Evolutionary conservation across 2,797 vertebrate species (phyloP), one percentile per base, ranked within the genome.

Genomic region (Propithecus deckenii): DNA sequence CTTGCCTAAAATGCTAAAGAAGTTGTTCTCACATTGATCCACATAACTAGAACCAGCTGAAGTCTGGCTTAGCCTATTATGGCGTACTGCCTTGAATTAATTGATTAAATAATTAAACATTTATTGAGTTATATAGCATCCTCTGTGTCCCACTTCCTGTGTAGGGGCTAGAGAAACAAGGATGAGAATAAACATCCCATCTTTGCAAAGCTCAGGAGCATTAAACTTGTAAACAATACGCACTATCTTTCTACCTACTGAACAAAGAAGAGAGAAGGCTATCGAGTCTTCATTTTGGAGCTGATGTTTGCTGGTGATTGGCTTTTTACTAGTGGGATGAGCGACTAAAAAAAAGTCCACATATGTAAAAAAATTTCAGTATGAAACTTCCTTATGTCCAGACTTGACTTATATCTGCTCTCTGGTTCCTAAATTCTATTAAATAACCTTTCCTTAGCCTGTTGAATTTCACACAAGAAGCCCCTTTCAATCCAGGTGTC

Each of bases 91-190:
- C 32, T 95, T 96, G 80, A 91, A 89, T 18, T 61, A 67, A 85
- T 38, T 74, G 48, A 93, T 96, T 94, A 92, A 94, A 88, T 86
- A 94, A 80, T 69, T 61, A 97, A 89, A 52, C 28, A 35, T 32
- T 76, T 61, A 91, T 81, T 83, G 86, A 78, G 7, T 79, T 69
- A 59, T 30, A 9, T 5, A 35, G 50, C n/a, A 71, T 85, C 23
- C n/a, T 91, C 13, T 90, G 7, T 59, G 63, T 52, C n/a, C 50
- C 72, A 41, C 22, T 23, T 87, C 78, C 20, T 41, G 7, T 35
- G 11, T 35, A 59, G 46, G 38, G 20, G 25, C 41, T 69, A 18
- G 6, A 32, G 71, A 18, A 78, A 79, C 5, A 84, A 86, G 41
- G 23, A 78, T 67, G 55, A 81, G 32, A 75, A 61, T n/a, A 96